Conservation (phyloP, 2,113 vertebrate species). For the Phoenicopterus ruber region DNA sequence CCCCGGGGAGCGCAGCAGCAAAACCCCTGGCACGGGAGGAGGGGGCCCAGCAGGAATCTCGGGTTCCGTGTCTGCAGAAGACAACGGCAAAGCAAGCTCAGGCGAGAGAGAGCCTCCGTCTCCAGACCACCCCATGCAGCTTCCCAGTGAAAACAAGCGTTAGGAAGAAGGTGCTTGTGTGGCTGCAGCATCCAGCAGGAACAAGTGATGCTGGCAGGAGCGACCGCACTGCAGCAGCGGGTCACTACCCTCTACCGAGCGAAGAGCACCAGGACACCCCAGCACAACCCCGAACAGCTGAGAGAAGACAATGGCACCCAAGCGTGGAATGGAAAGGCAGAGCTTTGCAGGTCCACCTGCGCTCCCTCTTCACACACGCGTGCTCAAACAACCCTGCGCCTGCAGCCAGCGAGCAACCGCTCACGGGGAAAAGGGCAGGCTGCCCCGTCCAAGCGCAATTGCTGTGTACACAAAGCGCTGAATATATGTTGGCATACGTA, state of each 20-base stretch:
- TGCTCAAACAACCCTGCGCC: not conserved
- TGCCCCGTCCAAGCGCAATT: not conserved
- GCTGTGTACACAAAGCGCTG: too few relatives aligned
- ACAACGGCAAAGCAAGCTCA: not conserved
- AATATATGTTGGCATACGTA: too few relatives aligned
- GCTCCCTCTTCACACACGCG: rapidly evolving
- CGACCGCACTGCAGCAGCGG: not conserved
- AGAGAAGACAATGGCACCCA: not conserved
- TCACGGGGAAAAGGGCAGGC: not conserved
- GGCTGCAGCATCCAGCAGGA: not conserved
- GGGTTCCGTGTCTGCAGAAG: not conserved
- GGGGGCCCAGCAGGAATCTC: not conserved
- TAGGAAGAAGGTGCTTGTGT: not conserved
- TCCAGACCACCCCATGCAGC: not conserved
- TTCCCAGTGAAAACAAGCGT: too few relatives aligned
- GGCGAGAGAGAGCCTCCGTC: not conserved
- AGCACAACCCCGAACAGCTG: not conserved
- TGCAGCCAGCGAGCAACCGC: not conserved
- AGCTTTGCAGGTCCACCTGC: not conserved
- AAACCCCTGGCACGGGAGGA: not conserved
- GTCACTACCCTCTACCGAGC: not conserved
- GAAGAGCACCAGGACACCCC: not conserved
- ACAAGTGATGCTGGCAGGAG: not conserved
- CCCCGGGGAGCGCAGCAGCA: rapidly evolving
- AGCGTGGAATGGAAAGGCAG: not conserved